phyloP scores from a whole-genome alignment of 2,113 vertebrate species.

The Taxidea taxus region DNA sequence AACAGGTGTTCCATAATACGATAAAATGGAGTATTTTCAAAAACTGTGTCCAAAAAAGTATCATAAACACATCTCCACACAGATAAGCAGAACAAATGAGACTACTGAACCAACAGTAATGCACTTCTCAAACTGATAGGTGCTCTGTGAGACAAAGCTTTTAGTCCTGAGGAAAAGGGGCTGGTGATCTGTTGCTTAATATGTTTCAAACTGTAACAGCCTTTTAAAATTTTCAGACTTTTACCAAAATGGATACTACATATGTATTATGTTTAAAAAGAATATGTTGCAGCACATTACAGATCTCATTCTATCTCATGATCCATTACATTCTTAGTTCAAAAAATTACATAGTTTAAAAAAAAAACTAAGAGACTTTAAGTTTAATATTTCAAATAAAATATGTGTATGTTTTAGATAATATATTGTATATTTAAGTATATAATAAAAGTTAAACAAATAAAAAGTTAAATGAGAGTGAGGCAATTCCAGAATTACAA shows the following conservation, averaged over 20 bases:
- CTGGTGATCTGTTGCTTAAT: neutral
- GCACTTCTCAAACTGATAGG: neutral
- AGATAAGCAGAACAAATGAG: neutral
- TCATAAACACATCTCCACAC: neutral
- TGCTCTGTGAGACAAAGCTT: neutral
- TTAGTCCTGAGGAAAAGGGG: neutral
- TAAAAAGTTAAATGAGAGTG: neutral
- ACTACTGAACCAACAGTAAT: neutral
- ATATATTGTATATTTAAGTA: neutral
- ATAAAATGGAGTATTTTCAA: neutral
- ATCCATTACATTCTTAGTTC: neutral
- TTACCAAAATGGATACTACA: neutral
- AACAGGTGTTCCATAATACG: neutral
- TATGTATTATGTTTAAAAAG: neutral
- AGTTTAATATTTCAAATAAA: neutral
- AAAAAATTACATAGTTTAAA: neutral
- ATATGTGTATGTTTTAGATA: neutral
- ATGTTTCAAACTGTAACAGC: neutral
- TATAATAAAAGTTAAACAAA: neutral
- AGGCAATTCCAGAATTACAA: neutral
- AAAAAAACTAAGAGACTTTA: neutral
- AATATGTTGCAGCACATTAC: neutral
- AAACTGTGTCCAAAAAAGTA: neutral
- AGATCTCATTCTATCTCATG: neutral
- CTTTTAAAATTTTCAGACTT: neutral